Percentiles rank a stretch among this genome's conserved stretches.
Evolutionary conservation across 2,113 vertebrate genomes (phyloP).

Genomic region (Bubalus kerabau): DNA sequence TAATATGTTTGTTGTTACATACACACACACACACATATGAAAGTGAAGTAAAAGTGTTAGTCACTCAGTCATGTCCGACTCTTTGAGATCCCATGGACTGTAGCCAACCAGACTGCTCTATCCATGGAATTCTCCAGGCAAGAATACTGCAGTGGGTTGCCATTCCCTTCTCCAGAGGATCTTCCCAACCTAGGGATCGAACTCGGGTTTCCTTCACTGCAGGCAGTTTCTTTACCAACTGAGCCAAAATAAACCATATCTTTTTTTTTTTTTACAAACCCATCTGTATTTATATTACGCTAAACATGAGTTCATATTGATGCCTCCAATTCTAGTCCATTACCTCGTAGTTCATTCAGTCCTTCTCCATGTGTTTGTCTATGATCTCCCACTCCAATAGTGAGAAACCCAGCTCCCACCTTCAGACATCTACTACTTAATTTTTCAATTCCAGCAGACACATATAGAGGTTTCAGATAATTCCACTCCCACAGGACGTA

Average conservation of each 20-base stretch:
- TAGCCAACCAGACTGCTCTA: neutral
- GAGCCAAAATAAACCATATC: neutral
- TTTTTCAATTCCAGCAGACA: neutral
- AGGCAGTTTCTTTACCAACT: neutral
- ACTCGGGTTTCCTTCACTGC: neutral
- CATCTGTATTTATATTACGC: neutral
- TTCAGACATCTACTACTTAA: neutral
- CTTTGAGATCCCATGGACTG: neutral
- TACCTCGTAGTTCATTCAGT: neutral
- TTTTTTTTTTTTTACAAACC: neutral
- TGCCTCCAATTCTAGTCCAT: neutral
- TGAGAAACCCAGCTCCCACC: neutral
- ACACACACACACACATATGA: neutral
- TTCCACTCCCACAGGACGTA: neutral
- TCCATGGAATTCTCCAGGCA: neutral
- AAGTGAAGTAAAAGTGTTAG: neutral
- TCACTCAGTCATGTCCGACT: rapidly evolving
- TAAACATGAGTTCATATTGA: neutral
- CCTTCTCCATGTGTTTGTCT: neutral
- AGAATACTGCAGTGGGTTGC: neutral
- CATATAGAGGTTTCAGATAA: neutral
- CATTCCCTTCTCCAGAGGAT: neutral
- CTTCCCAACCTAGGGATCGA: neutral
- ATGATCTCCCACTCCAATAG: neutral
- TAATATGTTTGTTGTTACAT: neutral